Evolutionary conservation across 2,113 vertebrate genomes (phyloP), one percentile per base, ranked within the genome.

Genomic region (Melanotaenia duboulayi): DNA sequence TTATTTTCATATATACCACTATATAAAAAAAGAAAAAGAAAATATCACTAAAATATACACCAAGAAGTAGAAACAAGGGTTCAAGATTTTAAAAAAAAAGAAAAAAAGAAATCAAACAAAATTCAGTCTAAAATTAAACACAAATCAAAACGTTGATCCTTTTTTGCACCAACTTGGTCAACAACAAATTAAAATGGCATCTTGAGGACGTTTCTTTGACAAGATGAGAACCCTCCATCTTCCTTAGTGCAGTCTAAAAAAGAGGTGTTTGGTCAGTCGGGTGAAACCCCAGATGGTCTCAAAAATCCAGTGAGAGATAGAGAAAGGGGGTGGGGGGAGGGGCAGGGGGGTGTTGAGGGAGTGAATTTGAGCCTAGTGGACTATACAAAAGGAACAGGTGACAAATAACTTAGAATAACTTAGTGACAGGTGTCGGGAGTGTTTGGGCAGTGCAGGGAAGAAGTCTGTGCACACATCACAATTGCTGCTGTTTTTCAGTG

Each of bases 1-100:
- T 95, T 95, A 94, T 94, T 95, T 95, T 95, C 93, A 94, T 93
- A 94, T 95, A 95, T 95, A 96, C 94, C 89, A 91, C 86, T 91
- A 91, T 92, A 91, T 90, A 87, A 82, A 48, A 86, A 78, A 86
- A 65, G 79, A 81, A 78, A 82, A 82, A 95, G 59, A 57, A 66
- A 93, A 94, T 94, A 82, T 82, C 90, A 93, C 85, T 95, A 96
- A 93, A 97, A 97, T 97, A 95, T 96, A 97, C 96, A 97, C 93
- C 93, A 84, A 94, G 92, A 94, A 95, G 94, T 92, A 90, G 87
- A 95, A 95, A 94, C 91, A 91, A 94, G 91, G 93, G 88, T 88
- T 89, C 81, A 82, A 90, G 79, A 89, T 92, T 81, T 80, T 28
- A 20, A 81, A 85, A 95, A 81, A 84, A 19, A 81, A 81, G 95